A percentile compares a stretch with the other conserved stretches of the same genome.
phyloP scores from a whole-genome alignment of 2,888 invertebrate species.

The Campoplex capitator region DNA sequence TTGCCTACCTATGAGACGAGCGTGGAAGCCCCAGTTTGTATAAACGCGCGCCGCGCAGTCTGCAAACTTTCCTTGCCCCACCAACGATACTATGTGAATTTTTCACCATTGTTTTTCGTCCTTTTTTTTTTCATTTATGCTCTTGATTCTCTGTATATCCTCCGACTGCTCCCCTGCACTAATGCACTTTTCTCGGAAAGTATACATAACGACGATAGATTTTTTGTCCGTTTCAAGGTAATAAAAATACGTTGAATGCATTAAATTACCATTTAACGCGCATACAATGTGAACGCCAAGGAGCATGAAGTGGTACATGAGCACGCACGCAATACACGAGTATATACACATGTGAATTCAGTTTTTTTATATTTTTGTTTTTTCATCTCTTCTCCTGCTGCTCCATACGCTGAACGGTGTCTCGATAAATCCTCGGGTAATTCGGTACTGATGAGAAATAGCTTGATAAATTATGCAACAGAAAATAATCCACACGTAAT shows the following conservation, averaged over 20 bases:
- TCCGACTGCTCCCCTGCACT: constrained; percentile 27
- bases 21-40: constrained; percentile 33
- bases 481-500: constrained; percentile 8
- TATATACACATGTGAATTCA: constrained; percentile 16
- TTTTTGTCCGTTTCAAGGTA: constrained; percentile 22
- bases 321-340: constrained; percentile 26
- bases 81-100: constrained; percentile 64
- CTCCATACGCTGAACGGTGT: constrained; percentile 21
- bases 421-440: constrained; percentile 54
- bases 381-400: neutral
- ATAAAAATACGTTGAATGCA: constrained; percentile 49
- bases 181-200: constrained; percentile 62
- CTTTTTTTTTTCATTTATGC: constrained; percentile 45
- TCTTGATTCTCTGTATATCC: neutral
- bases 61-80: constrained; percentile 53
- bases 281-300: constrained; percentile 26
- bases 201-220: constrained; percentile 47
- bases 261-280: constrained; percentile 50
- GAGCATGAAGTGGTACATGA: constrained; percentile 35
- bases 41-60: constrained; percentile 67
- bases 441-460: constrained; percentile 56
- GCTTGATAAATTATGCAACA: constrained; percentile 51
- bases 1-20: constrained; percentile 7
- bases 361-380: neutral
- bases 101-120: constrained; percentile 67